Conservation (phyloP, 2,113 vertebrate species). For the Colinus virginianus region DNA sequence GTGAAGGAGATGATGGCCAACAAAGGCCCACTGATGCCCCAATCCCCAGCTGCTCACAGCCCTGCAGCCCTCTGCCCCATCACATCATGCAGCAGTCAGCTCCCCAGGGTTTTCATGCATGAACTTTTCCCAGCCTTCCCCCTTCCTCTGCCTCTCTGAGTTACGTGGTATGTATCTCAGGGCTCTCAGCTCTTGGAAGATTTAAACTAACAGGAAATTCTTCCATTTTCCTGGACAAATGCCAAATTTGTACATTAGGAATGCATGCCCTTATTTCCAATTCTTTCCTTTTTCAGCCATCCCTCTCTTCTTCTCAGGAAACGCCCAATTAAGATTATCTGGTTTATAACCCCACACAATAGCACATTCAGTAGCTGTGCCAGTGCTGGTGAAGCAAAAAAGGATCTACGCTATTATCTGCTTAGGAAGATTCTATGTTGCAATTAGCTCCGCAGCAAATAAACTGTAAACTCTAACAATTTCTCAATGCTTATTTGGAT, state of each 20-base stretch:
- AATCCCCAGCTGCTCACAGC: neutral
- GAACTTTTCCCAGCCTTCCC: neutral
- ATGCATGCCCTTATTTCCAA: conserved; percentile 34
- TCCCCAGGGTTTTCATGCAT: neutral
- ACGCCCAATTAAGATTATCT: conserved; percentile 66
- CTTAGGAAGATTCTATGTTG: neutral
- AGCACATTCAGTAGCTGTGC: conserved; percentile 45
- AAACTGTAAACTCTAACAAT: conserved; percentile 24
- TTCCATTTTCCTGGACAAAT: conserved; percentile 29
- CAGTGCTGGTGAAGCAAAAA: neutral
- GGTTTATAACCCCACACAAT: conserved; percentile 57
- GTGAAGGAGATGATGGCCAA: neutral
- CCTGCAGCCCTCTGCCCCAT: neutral
- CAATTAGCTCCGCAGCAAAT: neutral
- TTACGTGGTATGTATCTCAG: neutral
- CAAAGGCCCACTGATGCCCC: neutral
- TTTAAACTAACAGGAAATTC: conserved; percentile 57
- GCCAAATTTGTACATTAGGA: conserved; percentile 34
- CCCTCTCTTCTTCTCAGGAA: conserved; percentile 49
- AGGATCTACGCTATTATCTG: conserved; percentile 10
- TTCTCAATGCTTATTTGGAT: neutral
- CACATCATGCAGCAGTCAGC: accelerated
- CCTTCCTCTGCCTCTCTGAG: neutral
- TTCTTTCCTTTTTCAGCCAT: conserved; percentile 47
- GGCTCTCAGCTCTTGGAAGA: conserved; percentile 13